Conservation (phyloP, 2,113 vertebrate species). For the Merops nubicus region DNA sequence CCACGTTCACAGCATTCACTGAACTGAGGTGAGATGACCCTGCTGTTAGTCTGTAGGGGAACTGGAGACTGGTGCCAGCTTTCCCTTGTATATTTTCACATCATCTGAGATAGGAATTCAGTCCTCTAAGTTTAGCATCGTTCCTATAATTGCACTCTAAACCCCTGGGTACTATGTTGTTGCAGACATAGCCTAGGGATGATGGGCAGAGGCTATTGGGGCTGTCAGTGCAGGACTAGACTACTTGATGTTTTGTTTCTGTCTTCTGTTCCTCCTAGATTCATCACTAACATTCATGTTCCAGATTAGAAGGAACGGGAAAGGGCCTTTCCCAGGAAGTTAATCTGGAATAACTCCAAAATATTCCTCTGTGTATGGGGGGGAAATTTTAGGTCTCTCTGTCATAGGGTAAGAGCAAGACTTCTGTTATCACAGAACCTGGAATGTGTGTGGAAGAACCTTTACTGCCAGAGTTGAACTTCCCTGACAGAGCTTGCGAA, state of each 20-base stretch:
- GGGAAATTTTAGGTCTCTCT: background rate
- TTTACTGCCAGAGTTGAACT: background rate
- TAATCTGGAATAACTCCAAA: background rate
- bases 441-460: background rate
- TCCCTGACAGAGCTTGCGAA: background rate
- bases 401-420: background rate
- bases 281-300: background rate
- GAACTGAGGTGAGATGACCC: background rate
- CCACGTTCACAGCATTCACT: background rate
- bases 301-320: background rate
- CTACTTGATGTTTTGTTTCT: background rate
- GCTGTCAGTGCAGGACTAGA: background rate
- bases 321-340: background rate
- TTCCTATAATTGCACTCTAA: background rate
- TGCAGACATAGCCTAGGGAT: background rate
- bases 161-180: accelerated
- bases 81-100: background rate
- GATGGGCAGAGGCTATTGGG: background rate
- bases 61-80: background rate
- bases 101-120: background rate
- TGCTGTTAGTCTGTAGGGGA: background rate
- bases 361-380: accelerated
- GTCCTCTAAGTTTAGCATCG: background rate
- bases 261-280: background rate
- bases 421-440: background rate